Conservation (phyloP, 2,113 vertebrate genomes). For the Engraulis encrasicolus region DNA sequence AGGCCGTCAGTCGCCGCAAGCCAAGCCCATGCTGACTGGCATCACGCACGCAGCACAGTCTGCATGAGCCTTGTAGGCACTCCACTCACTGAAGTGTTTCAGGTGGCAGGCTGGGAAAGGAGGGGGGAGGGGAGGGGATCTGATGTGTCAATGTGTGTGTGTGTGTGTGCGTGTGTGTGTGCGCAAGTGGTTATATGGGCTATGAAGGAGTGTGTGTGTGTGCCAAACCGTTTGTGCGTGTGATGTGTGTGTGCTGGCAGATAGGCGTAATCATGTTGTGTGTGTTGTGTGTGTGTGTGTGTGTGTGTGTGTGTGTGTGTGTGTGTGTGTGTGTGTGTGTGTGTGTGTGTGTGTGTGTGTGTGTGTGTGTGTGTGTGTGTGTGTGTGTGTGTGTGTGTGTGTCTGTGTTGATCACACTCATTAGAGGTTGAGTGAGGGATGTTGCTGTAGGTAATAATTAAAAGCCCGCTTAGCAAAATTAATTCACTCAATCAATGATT, state of each 20-base stretch:
- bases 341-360: background rate
- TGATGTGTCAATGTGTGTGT: background rate
- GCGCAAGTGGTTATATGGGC: background rate
- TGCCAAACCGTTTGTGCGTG: no score
- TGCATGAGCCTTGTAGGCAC: background rate
- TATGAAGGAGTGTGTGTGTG: background rate
- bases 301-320: background rate
- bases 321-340: background rate
- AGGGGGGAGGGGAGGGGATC: no score
- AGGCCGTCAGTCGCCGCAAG: background rate
- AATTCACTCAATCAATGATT: constrained; percentile 13
- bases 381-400: background rate
- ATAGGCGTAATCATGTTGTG: constrained; percentile 8
- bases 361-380: background rate
- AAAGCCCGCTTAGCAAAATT: constrained; percentile 10
- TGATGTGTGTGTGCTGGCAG: background rate
- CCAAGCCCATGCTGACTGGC: background rate
- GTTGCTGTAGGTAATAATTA: constrained; percentile 19
- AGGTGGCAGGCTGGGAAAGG: no score
- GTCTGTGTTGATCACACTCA: background rate
- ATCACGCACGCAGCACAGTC: no score
- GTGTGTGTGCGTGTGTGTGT: background rate
- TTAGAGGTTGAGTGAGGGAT: constrained; percentile 13
- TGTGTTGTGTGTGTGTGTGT: background rate
- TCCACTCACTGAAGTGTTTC: constrained; percentile 16